Percentiles rank a stretch among this genome's conserved stretches.
Evolutionary conservation across 1,140 invertebrate species (phyloP).

Genomic region (Dysdera silvatica): DNA sequence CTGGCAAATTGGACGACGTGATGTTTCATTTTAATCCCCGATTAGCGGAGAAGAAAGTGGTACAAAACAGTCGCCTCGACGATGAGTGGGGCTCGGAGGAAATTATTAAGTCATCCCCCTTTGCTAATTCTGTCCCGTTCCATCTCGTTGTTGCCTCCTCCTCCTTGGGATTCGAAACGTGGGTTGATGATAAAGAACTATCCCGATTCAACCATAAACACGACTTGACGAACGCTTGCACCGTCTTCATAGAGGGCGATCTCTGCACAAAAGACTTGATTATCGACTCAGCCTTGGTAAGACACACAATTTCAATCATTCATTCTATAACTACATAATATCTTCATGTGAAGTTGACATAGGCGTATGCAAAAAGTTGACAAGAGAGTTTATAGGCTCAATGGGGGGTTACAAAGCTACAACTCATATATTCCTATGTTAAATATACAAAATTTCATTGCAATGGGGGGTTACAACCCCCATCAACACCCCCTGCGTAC

Average conservation of each 20-base stretch:
- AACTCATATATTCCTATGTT: neutral
- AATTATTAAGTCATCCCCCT: conserved; percentile 40
- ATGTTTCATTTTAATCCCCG: conserved; percentile 29
- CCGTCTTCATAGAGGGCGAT: conserved; percentile 63
- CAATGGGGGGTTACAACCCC: conserved; percentile 4
- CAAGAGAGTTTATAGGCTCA: neutral
- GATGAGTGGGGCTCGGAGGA: conserved; percentile 27
- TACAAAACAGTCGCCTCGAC: conserved; percentile 20
- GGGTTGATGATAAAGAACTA: conserved; percentile 66
- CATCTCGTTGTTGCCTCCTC: conserved; percentile 65
- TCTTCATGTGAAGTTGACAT: neutral
- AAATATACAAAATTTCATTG: too few species aligned
- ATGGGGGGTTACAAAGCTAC: neutral
- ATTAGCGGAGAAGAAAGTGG: conserved; percentile 14
- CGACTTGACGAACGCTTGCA: conserved; percentile 54
- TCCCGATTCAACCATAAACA: conserved; percentile 63
- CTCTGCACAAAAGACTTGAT: conserved; percentile 46
- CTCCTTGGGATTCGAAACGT: conserved; percentile 58
- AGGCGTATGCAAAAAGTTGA: neutral
- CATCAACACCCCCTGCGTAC: neutral
- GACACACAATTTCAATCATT: neutral
- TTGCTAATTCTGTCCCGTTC: conserved; percentile 58
- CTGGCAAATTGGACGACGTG: conserved; percentile 17
- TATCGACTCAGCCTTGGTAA: conserved; percentile 22
- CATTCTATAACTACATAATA: neutral